Percentiles rank a stretch among this genome's conserved stretches.
phyloP scores from a whole-genome alignment of 2,113 vertebrate species.

The Muscicapa adusta region DNA sequence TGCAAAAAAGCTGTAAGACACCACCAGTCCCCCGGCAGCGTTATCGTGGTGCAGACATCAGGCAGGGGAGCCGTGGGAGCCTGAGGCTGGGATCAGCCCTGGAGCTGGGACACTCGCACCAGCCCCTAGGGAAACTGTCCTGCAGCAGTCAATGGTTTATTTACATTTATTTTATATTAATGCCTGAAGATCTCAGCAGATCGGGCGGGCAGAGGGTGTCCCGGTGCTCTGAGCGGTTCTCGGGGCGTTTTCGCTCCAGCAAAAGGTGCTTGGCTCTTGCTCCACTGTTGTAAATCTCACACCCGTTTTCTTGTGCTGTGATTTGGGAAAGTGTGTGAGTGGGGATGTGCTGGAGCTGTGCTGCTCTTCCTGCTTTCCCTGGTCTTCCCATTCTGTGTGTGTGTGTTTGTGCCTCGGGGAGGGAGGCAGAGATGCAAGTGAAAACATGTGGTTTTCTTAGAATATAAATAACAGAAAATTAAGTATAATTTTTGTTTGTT shows the following conservation, averaged over 20 bases:
- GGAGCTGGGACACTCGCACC: background rate
- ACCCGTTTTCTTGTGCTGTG: background rate
- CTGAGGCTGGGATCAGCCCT: background rate
- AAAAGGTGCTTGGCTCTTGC: background rate
- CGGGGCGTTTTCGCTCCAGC: background rate
- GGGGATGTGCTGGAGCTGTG: background rate
- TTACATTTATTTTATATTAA: background rate
- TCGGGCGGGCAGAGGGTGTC: background rate
- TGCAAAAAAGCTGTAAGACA: background rate
- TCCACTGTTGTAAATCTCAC: background rate
- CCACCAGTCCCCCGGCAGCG: background rate
- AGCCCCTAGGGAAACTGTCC: background rate
- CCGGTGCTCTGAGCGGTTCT: background rate
- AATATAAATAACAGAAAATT: slow-evolving; percentile 16
- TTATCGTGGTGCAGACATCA: background rate
- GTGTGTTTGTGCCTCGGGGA: background rate
- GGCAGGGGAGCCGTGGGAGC: background rate
- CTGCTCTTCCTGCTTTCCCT: slow-evolving; percentile 5
- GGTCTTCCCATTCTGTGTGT: background rate
- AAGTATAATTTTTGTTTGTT: background rate
- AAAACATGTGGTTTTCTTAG: background rate
- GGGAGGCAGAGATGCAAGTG: slow-evolving; percentile 5
- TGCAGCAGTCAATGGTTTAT: background rate
- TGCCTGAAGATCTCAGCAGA: background rate
- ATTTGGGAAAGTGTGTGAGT: background rate